These are phyloP conservation scores for Diaphora mendica DNA, from an alignment of 2,888 invertebrate species.

Conservation along the genomic window DNA sequence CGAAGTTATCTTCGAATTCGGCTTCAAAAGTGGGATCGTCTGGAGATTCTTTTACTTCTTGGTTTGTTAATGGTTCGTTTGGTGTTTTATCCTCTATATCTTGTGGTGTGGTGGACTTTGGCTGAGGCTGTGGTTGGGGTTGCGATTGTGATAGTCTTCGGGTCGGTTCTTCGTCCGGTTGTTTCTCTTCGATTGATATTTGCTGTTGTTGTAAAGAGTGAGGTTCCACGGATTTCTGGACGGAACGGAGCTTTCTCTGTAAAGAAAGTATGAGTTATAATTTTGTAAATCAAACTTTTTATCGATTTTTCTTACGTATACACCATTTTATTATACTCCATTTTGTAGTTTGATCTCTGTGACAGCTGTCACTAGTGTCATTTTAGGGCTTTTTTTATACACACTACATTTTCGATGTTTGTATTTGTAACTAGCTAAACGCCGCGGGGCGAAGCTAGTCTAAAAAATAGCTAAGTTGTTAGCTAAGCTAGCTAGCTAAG, in stretches of 20 bases:
- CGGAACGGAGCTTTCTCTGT: slow-evolving; percentile 89
- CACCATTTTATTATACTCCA: too few relatives aligned
- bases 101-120: slow-evolving; percentile 44
- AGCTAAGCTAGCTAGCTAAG: too few relatives aligned
- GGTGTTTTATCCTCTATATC: slow-evolving; percentile 56
- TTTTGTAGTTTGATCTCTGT: too few relatives aligned
- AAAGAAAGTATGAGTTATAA: slow-evolving; percentile 42
- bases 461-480: too few relatives aligned
- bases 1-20: slow-evolving; percentile 72
- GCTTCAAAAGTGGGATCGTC: slow-evolving; percentile 70
- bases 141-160: slow-evolving; percentile 57
- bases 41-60: slow-evolving; percentile 58
- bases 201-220: slow-evolving; percentile 72
- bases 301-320: background rate
- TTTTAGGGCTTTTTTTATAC: too few relatives aligned
- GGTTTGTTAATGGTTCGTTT: slow-evolving; percentile 49
- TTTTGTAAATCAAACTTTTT: background rate
- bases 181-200: slow-evolving; percentile 74
- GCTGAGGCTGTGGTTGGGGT: slow-evolving; percentile 36
- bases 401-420: too few relatives aligned
- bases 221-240: slow-evolving; percentile 86
- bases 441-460: too few relatives aligned
- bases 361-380: too few relatives aligned
- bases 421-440: too few relatives aligned
- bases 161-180: slow-evolving; percentile 64